A percentile compares a stretch with the other conserved stretches of the same genome.
These are phyloP conservation scores for Tyria jacobaeae DNA, from an alignment of 2,888 invertebrate genomes.

Conservation along the genomic window DNA sequence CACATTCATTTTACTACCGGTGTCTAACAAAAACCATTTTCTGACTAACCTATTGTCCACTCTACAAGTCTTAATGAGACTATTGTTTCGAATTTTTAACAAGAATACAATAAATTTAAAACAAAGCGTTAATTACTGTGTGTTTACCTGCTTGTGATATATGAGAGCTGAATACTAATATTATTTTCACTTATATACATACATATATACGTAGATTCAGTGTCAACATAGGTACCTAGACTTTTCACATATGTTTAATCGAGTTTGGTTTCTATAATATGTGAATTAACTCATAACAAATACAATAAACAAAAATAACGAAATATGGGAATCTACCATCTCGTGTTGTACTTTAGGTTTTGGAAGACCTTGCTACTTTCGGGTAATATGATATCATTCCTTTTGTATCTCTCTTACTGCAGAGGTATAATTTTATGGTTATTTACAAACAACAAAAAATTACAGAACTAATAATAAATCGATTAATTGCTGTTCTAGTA, in stretches of 20 bases:
- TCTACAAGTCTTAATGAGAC: background rate
- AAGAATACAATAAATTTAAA: conserved; percentile 1
- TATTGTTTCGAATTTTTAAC: background rate
- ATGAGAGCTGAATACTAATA: conserved; percentile 9
- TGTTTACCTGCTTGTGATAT: conserved; percentile 5
- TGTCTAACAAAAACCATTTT: conserved; percentile 35
- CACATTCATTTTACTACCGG: background rate
- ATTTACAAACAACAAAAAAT: no score
- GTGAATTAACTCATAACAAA: no score
- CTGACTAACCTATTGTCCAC: conserved; percentile 2
- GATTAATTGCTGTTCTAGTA: no score
- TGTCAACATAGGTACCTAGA: background rate
- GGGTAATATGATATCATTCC: no score
- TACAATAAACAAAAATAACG: no score
- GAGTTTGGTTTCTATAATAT: background rate
- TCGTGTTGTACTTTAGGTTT: no score
- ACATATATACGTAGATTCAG: background rate
- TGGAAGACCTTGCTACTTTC: no score
- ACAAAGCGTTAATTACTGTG: conserved; percentile 1
- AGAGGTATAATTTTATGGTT: no score
- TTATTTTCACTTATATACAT: conserved; percentile 8
- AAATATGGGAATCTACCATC: no score
- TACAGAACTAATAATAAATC: no score
- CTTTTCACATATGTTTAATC: conserved; percentile 9
- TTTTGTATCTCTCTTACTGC: no score